Evolutionary conservation across 2,113 vertebrate genomes (phyloP), one percentile per base, ranked within the genome.

Genomic region (Pangasianodon hypophthalmus): DNA sequence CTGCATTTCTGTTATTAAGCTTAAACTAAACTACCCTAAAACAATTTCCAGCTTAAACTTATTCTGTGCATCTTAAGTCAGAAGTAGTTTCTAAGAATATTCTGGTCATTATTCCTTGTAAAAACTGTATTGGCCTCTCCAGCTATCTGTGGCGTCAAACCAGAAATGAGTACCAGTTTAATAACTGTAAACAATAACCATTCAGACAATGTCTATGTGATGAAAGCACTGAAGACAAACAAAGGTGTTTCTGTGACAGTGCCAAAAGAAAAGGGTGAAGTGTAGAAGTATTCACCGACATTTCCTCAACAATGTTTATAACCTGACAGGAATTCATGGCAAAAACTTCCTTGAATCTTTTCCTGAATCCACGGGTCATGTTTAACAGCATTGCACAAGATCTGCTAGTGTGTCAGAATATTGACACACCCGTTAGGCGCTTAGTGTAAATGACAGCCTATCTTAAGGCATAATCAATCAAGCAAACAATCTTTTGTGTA

Each of bases 281-380:
- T 88, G 7, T 21, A 46, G 52, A 48, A 48, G 1, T 62, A 8
- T 46, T 75, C 21, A 83, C 3, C 21, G n/a, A 21, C 29, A 87
- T 71, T 90, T 87, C 84, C 85, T 69, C 58, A 29, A 86, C 1
- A 46, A 52, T 2, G 0, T 77, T 86, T 79, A 85, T 69, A 29
- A 80, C 88, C 50, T 86, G 24, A 71, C 75, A 81, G 88, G 75
- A 90, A 90, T 86, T 82, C 13, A 67, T 46, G 18, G 1, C 29
- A 52, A n/a, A 60, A 60, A 90, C 84, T 90, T 90, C 88, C 88
- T 90, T 90, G 37, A 81, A 11, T 80, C 26, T 1, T 81, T 60
- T 56, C 48, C 84, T 32, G 8, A 80, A 37, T 4, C 1, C 60
- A 50, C 2, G 4, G 24, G 44, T 64, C 18, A 52, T 37, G 62